phyloP scores from a whole-genome alignment of 2,797 vertebrate genomes.

The Crotalus adamanteus region DNA sequence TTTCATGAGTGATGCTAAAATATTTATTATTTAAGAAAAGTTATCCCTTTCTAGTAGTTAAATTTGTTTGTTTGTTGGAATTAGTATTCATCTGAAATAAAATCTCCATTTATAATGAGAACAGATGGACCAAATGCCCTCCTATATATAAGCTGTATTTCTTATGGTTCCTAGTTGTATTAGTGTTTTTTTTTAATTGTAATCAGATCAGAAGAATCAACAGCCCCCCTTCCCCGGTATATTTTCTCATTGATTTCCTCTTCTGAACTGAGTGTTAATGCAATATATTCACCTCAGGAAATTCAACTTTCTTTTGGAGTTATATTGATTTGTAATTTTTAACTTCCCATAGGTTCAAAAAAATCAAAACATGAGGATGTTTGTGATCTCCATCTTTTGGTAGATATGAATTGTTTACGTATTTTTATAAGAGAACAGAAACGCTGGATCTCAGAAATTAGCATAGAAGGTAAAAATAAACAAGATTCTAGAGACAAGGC shows the following conservation, averaged over 20 bases:
- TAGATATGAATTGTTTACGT: conserved; percentile 87
- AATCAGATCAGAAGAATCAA: background rate
- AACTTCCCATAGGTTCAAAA: conserved; percentile 75
- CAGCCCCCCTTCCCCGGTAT: background rate
- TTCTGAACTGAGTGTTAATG: background rate
- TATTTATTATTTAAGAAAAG: background rate
- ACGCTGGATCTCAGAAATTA: conserved; percentile 88
- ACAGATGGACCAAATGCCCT: background rate
- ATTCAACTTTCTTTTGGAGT: background rate
- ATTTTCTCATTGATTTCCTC: background rate
- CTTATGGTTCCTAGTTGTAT: background rate
- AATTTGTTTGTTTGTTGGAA: background rate
- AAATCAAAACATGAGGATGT: conserved; percentile 83
- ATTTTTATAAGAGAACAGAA: conserved; percentile 91
- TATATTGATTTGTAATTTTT: background rate
- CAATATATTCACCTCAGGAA: background rate
- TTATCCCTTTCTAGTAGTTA: background rate
- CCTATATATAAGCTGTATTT: background rate
- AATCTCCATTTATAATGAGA: background rate
- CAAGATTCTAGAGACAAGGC: background rate
- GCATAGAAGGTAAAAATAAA: conserved; percentile 84
- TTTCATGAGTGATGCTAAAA: background rate
- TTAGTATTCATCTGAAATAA: background rate
- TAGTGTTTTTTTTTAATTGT: background rate
- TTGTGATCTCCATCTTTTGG: conserved; percentile 85